Evolutionary conservation across 2,797 vertebrate genomes (phyloP), one percentile per base, ranked within the genome.

Genomic region (Gymnoscopelus braueri): DNA sequence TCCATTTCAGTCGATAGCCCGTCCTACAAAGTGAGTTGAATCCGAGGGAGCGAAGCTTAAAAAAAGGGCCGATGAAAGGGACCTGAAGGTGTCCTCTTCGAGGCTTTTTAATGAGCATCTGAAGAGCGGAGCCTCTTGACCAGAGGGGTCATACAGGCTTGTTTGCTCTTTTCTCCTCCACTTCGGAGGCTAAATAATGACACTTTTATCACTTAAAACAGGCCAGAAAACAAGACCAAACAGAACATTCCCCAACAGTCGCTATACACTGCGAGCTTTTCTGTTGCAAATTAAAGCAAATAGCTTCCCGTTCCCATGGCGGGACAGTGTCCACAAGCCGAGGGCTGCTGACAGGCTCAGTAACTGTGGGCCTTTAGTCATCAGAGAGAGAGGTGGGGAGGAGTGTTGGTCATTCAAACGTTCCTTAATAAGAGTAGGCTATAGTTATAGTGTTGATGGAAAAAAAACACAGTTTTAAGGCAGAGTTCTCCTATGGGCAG

Each of bases 131-230:
- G 94, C 84, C 92, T 91, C 91, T 90, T 84, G 79, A 94, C 19
- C 93, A 91, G 89, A 94, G 92, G 39, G 95, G 95, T 96, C 94
- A 91, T 79, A 72, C 90, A 78, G 92, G 90, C 91, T 85, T 98
- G 94, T 98, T 99, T 98, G 94, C 94, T 87, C 92, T 89, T 94
- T 95, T 94, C 95, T 95, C 93, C 88, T 88, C 94, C 83, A 93
- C 95, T 90, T 89, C 88, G 89, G 84, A 91, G 88, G 87, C 93
- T 96, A 96, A 97, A 97, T 97, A 95, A 95, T 94, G 95, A 95
- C 94, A 94, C 92, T 96, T 95, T 94, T 94, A 96, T 95, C 96
- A 95, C 95, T 95, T 94, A 96, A 44, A 96, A 96, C 94, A 90
- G 95, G 95, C 94, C 95, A 94, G 72, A 81, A 81, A 82, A 77